phyloP scores from a whole-genome alignment of 2,113 vertebrate species.

The Ageneiosus marmoratus region DNA sequence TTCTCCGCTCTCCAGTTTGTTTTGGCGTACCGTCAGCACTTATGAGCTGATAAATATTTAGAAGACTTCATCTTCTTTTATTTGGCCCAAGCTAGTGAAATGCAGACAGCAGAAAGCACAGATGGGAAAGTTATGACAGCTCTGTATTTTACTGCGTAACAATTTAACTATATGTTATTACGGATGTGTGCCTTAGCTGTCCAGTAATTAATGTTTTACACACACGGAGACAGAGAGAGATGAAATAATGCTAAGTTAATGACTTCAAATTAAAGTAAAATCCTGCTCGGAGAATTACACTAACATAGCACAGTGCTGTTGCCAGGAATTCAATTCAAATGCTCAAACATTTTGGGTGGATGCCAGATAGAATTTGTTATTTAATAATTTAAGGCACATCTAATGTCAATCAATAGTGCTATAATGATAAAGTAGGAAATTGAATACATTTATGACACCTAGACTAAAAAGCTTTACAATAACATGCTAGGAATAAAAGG shows the following conservation, averaged over 20 bases:
- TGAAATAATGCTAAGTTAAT: background rate
- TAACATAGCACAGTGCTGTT: background rate
- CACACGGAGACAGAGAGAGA: background rate
- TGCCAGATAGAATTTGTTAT: background rate
- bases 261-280: background rate
- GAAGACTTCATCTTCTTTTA: constrained; percentile 57
- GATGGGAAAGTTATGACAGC: constrained; percentile 49
- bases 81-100: constrained; percentile 56
- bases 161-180: constrained; percentile 39
- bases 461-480: background rate
- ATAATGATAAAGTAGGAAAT: background rate
- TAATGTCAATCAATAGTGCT: background rate
- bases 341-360: background rate
- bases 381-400: background rate
- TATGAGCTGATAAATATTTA: constrained; percentile 57
- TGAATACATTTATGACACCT: background rate
- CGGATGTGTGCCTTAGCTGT: constrained; percentile 31
- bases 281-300: background rate
- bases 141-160: constrained; percentile 20
- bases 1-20: constrained; percentile 47
- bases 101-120: constrained; percentile 43
- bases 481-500: background rate
- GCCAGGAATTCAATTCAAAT: background rate
- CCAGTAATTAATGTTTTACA: constrained; percentile 12
- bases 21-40: constrained; percentile 54